Conservation (phyloP, 2,888 invertebrate species). For the Abscondita cerata region DNA sequence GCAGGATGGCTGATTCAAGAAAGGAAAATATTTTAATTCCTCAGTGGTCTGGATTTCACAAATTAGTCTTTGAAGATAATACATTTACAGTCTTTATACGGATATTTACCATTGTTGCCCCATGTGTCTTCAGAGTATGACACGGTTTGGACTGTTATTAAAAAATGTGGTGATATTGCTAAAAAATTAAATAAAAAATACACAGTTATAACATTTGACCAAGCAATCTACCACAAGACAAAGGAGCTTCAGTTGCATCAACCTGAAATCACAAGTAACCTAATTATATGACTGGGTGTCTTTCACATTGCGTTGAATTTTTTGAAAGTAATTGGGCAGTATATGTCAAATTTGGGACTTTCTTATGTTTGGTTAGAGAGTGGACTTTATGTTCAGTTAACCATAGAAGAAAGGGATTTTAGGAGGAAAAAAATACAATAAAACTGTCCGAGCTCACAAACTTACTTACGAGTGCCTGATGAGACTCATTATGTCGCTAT, state of each 20-base stretch:
- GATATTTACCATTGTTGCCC: conserved; percentile 4
- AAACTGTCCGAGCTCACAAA: conserved; percentile 30
- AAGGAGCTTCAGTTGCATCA: conserved; percentile 34
- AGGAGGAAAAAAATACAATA: too few relatives aligned
- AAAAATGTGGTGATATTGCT: not conserved
- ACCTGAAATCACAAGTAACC: not conserved
- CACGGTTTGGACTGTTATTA: conserved; percentile 27
- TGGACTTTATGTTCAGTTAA: conserved; percentile 33
- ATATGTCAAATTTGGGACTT: conserved; percentile 24
- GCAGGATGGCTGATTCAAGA: not conserved
- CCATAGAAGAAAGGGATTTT: too few relatives aligned
- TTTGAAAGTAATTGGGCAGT: too few relatives aligned
- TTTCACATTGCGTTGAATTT: conserved; percentile 36
- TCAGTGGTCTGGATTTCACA: conserved; percentile 10
- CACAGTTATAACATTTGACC: too few relatives aligned
- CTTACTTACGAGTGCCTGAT: conserved; percentile 34
- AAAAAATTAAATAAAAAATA: too few relatives aligned
- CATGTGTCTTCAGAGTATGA: conserved; percentile 27
- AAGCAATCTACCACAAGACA: conserved; percentile 35
- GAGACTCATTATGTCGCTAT: conserved; percentile 23
- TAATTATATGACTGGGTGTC: conserved; percentile 33
- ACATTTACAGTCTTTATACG: not conserved
- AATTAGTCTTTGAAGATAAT: not conserved
- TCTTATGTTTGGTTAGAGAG: conserved; percentile 36
- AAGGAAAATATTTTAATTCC: not conserved